These are phyloP conservation scores for Podocnemis expansa DNA, from an alignment of 2,113 vertebrate genomes.

Conservation along the genomic window DNA sequence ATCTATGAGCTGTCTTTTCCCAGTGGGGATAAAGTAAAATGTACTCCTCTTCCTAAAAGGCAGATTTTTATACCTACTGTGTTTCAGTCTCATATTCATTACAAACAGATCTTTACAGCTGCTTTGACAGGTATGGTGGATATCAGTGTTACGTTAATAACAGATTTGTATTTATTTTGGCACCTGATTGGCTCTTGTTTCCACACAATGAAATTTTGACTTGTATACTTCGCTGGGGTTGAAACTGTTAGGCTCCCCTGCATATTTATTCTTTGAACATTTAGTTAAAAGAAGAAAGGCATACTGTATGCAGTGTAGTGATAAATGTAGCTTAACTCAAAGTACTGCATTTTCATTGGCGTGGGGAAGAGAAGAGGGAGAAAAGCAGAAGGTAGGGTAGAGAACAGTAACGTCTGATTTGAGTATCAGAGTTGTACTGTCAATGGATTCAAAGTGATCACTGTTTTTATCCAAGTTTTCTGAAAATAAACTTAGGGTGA, in stretches of 20 bases:
- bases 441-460: neutral
- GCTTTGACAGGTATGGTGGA: slow-evolving; percentile 76
- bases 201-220: neutral
- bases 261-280: neutral
- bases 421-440: neutral
- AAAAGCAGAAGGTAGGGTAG: too few relatives aligned
- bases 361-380: neutral
- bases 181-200: neutral
- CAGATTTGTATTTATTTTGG: neutral
- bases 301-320: neutral
- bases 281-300: neutral
- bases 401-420: neutral
- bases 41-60: slow-evolving; percentile 70
- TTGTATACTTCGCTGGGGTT: neutral
- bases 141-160: neutral
- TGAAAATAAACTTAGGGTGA: neutral
- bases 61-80: slow-evolving; percentile 68
- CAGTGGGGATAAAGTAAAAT: slow-evolving; percentile 36
- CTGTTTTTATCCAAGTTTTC: neutral
- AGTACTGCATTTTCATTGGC: neutral
- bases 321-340: neutral
- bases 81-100: slow-evolving; percentile 78
- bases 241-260: neutral
- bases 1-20: slow-evolving; percentile 78
- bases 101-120: slow-evolving; percentile 78